phyloP scores from a whole-genome alignment of 1,140 invertebrate genomes.

The Diachasmimorpha longicaudata region DNA sequence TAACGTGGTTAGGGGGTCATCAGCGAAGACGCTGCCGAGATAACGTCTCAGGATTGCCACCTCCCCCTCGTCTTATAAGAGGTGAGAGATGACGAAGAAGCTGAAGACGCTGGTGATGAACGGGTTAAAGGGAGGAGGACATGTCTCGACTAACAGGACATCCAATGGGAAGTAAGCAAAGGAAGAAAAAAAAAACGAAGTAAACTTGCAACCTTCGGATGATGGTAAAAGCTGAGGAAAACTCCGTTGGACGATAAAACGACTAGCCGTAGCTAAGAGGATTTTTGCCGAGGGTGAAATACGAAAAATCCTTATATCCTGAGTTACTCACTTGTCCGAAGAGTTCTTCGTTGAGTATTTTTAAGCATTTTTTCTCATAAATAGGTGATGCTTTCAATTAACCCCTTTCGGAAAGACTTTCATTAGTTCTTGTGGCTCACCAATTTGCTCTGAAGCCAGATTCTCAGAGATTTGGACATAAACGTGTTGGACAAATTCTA shows the following conservation, averaged over 20 bases:
- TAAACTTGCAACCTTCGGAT: too few relatives aligned
- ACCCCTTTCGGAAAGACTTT: too few relatives aligned
- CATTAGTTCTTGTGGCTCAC: too few relatives aligned
- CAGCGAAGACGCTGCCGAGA: constrained; percentile 35
- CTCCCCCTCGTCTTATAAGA: neutral
- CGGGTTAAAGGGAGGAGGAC: neutral
- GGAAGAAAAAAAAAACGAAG: neutral
- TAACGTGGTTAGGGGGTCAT: constrained; percentile 48
- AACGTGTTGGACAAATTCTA: too few relatives aligned
- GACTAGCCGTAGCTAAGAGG: neutral
- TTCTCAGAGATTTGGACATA: too few relatives aligned
- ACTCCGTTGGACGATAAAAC: neutral
- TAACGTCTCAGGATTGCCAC: constrained; percentile 16
- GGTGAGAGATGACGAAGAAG: neutral
- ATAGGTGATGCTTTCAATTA: too few relatives aligned
- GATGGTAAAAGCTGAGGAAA: neutral
- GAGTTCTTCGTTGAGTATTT: too few relatives aligned
- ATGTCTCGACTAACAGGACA: neutral
- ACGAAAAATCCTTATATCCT: neutral
- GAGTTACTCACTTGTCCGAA: too few relatives aligned
- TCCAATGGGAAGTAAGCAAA: neutral
- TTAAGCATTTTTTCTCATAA: too few relatives aligned
- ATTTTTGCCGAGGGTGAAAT: neutral
- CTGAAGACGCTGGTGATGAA: neutral
- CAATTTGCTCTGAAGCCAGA: too few relatives aligned